phyloP scores from a whole-genome alignment of 1,140 invertebrate species.

The Eupeodes corollae region DNA sequence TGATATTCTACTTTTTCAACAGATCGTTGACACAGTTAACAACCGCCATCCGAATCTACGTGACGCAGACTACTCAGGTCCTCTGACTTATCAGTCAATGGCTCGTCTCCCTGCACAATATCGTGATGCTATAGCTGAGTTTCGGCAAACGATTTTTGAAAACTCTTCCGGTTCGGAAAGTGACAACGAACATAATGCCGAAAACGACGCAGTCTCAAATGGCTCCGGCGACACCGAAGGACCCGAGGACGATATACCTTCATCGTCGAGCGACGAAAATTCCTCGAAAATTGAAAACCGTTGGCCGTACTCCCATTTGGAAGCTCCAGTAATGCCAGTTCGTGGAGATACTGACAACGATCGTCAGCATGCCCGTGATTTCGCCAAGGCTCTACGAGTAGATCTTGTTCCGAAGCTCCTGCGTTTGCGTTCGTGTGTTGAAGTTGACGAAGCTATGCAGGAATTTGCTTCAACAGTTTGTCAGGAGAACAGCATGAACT shows the following conservation, averaged over 20 bases:
- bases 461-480: constrained; percentile 86
- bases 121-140: constrained; percentile 44
- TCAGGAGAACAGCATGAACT: constrained; percentile 55
- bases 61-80: constrained; percentile 72
- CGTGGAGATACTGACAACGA: constrained; percentile 33
- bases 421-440: constrained; percentile 38
- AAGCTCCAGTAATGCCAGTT: constrained; percentile 31
- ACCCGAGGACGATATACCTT: constrained; percentile 45
- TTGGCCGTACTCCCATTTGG: constrained; percentile 34
- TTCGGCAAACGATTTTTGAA: constrained; percentile 44
- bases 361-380: constrained; percentile 33
- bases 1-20: neutral
- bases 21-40: constrained; percentile 52
- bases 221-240: constrained; percentile 63
- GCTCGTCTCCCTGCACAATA: constrained; percentile 68
- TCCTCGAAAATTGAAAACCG: constrained; percentile 28
- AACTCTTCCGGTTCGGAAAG: constrained; percentile 44
- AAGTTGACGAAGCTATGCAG: constrained; percentile 80
- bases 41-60: constrained; percentile 58
- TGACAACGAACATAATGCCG: constrained; percentile 42
- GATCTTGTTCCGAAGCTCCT: constrained; percentile 55
- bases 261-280: constrained; percentile 32
- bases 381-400: constrained; percentile 37
- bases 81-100: constrained; percentile 73
- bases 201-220: constrained; percentile 40